A percentile compares a stretch with the other conserved stretches of the same genome.
Evolutionary conservation across 2,888 invertebrate species (phyloP).

Genomic region (Anarsia innoxiella): DNA sequence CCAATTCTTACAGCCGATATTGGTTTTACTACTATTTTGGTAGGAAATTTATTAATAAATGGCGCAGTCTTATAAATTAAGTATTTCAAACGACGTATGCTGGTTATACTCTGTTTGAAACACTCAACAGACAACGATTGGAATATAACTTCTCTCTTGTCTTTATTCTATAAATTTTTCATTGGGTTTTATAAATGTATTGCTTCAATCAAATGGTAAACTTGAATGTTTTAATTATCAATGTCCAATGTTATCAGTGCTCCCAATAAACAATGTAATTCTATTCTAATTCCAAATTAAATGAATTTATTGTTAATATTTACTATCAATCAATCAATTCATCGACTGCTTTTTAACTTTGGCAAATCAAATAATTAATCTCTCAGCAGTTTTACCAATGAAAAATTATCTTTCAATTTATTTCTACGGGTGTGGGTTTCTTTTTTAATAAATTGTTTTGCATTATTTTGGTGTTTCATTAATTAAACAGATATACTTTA

Average conservation of each 20-base stretch:
- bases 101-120: constrained; percentile 46
- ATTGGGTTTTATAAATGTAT: constrained; percentile 46
- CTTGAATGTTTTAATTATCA: constrained; percentile 31
- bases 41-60: constrained; percentile 38
- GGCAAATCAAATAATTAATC: constrained; percentile 28
- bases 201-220: constrained; percentile 21
- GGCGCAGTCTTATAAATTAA: constrained; percentile 10
- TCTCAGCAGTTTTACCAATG: constrained; percentile 39
- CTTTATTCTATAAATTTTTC: constrained; percentile 42
- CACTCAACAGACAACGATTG: constrained; percentile 21
- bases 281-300: constrained; percentile 41
- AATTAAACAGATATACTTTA: not conserved
- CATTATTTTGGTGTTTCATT: constrained; percentile 19
- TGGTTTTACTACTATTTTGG: constrained; percentile 39
- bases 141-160: constrained; percentile 23
- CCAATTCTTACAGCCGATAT: constrained; percentile 19
- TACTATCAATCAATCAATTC: constrained; percentile 21
- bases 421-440: constrained; percentile 21
- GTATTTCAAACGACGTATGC: constrained; percentile 46
- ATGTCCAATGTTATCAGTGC: constrained; percentile 23
- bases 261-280: constrained; percentile 35
- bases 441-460: constrained; percentile 29
- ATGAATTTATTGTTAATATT: constrained; percentile 48
- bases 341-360: constrained; percentile 28
- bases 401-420: constrained; percentile 36